Conservation (phyloP, 2,888 invertebrate genomes). For the Gortyna flavago region DNA sequence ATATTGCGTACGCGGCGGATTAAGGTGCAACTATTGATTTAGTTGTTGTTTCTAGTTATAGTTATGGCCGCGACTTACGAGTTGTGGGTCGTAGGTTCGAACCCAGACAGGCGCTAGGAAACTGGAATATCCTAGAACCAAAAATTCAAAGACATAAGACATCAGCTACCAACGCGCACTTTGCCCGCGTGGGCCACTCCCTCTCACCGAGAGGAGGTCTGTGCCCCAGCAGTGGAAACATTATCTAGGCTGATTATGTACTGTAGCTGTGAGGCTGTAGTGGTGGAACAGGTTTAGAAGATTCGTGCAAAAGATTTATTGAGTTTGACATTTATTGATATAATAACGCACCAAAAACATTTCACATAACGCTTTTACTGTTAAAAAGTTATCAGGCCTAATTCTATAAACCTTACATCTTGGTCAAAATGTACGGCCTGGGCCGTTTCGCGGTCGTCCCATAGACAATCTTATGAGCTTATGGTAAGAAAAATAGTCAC, state of each 20-base stretch:
- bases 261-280: no score
- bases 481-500: background rate
- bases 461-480: no score
- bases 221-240: background rate
- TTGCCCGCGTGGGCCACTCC: background rate
- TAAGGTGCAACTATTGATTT: slow-evolving; percentile 23
- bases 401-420: background rate
- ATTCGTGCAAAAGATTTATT: no score
- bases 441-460: background rate
- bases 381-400: background rate
- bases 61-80: no score
- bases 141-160: background rate
- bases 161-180: background rate
- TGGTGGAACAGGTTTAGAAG: no score
- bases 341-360: no score
- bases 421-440: background rate
- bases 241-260: background rate
- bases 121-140: no score
- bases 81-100: no score
- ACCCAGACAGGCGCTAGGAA: no score
- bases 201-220: background rate
- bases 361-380: background rate
- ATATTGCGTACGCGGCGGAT: background rate
- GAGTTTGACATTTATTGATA: no score
- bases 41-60: background rate